Evolutionary conservation across 2,797 vertebrate genomes (phyloP), one percentile per base, ranked within the genome.

Genomic region (Acridotheres tristis): DNA sequence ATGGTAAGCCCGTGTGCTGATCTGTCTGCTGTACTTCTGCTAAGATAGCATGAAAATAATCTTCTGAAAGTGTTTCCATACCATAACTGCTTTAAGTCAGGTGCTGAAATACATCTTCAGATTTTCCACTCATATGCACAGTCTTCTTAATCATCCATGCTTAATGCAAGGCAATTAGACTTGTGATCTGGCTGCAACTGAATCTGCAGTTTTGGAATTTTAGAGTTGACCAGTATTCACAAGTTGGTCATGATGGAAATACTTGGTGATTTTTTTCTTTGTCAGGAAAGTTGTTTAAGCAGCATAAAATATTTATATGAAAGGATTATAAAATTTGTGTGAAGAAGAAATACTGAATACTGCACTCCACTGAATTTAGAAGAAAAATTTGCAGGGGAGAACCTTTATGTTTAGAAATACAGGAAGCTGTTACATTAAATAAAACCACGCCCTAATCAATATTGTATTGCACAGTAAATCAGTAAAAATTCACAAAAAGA

Each of bases 1-100:
- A 98, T 98, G 99, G 99, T 99, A 98, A 99, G 98, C 98, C 96
- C 83, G 93, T 97, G 97, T 98, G 97, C 98, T 97, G 97, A 97
- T 98, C 95, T 98, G 90, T 98, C 97, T 98, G 95, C 96, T 98
- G 96, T 98, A 97, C 96, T 96, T 94, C 95, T 91, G 82, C 96
- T 95, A 65, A 86, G 94, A 92, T 94, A 97, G 96, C 97, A 97
- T 98, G 97, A 97, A 93, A 97, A n/a, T 96, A 94, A 92, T 92
- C 72, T 95, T 62, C 87, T 97, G 94, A 92, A 85, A 96, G 94
- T 96, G 94, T 97, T 96, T 89, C 94, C 96, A 96, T 97, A 78
- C 71, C 96, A 96, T 96, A 96, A 94, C 96, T 96, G 94, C 96
- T 95, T 97, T 94, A 76, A 97, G 83, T 96, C 75, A 96, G 95